A percentile compares a stretch with the other conserved stretches of the same genome.
Evolutionary conservation across 2,113 vertebrate genomes (phyloP).

Genomic region (Rallus limicola): DNA sequence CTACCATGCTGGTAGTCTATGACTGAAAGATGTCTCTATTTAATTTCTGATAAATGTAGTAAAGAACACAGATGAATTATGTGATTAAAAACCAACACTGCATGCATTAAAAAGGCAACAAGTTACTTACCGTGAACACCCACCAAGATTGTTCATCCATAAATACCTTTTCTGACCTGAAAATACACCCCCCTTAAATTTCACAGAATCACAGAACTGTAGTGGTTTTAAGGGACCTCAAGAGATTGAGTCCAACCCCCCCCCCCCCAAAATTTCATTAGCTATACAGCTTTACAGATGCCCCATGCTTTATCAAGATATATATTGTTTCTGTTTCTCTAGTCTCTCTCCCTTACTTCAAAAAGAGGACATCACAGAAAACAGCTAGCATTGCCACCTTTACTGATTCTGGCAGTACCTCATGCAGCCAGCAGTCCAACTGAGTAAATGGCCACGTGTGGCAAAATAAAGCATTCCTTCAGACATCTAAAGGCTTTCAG

Average conservation of each 20-base stretch:
- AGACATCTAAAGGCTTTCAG: background rate
- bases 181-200: background rate
- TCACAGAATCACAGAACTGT: too few relatives aligned
- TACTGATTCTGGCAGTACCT: background rate
- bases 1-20: background rate
- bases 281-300: background rate
- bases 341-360: background rate
- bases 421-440: background rate
- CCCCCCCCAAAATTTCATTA: background rate
- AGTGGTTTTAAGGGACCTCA: too few relatives aligned
- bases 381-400: background rate
- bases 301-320: background rate
- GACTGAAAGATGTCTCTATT: background rate
- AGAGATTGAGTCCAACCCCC: too few relatives aligned
- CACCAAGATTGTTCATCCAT: background rate
- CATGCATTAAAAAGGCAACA: background rate
- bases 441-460: background rate
- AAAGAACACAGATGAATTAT: background rate
- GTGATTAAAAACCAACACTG: background rate
- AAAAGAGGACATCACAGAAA: background rate
- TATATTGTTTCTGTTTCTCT: background rate
- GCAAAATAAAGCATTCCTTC: background rate
- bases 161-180: background rate
- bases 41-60: background rate
- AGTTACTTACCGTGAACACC: background rate